A percentile compares a stretch with the other conserved stretches of the same genome.
phyloP scores from a whole-genome alignment of 2,888 invertebrate species.

The Agonopterix heracliana region DNA sequence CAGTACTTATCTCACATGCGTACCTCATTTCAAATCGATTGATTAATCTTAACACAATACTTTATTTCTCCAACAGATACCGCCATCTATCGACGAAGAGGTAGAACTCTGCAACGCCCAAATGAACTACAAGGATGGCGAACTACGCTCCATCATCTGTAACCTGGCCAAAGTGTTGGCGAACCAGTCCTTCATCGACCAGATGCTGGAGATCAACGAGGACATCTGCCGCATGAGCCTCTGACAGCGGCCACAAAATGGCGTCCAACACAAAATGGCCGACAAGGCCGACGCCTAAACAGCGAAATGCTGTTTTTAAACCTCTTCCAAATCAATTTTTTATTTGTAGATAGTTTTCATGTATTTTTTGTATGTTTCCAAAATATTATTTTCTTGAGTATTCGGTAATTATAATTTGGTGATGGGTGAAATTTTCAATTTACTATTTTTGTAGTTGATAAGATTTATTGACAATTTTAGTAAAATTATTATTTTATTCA shows the following conservation, averaged over 20 bases:
- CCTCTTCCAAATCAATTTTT: neutral
- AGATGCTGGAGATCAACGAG: conserved; percentile 87
- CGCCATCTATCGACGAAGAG: conserved; percentile 77
- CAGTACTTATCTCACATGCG: too few relatives aligned
- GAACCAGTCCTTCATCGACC: conserved; percentile 83
- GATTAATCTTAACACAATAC: too few relatives aligned
- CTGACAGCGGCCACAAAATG: conserved; percentile 31
- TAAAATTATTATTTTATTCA: neutral
- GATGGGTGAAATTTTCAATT: conserved; percentile 1
- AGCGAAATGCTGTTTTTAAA: neutral
- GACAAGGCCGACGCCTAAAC: neutral
- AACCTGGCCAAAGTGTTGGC: conserved; percentile 80
- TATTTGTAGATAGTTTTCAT: neutral
- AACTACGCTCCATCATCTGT: conserved; percentile 78
- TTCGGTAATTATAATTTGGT: conserved; percentile 1
- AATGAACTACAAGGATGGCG: conserved; percentile 80
- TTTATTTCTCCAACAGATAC: conserved; percentile 61
- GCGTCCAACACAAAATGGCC: neutral
- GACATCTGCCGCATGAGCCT: conserved; percentile 87
- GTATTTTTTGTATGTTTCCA: conserved; percentile 1
- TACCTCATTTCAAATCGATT: too few relatives aligned
- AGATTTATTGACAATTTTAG: conserved; percentile 2
- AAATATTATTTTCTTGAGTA: neutral
- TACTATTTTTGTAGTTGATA: conserved; percentile 1
- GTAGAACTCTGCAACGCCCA: conserved; percentile 83